A percentile compares a stretch with the other conserved stretches of the same genome.
Conservation (phyloP, 2,113 vertebrate species). For the Cacatua alba region DNA sequence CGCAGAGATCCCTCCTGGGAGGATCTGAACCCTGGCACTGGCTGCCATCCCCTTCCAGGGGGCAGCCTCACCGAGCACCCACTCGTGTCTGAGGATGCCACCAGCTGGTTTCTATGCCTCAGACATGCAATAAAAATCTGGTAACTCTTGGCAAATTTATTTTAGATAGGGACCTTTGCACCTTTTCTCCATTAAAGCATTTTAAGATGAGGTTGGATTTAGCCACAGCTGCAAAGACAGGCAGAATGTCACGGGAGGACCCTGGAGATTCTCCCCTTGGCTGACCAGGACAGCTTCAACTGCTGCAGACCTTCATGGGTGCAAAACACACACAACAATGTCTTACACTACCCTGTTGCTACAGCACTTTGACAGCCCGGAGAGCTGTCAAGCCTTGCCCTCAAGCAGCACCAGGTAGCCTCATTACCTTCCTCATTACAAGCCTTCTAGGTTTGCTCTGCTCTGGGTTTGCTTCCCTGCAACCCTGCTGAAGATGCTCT, state of each 20-base stretch:
- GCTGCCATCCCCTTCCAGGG: background rate
- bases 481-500: background rate
- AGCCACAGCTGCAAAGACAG: background rate
- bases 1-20: accelerated
- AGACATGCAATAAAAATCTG: background rate
- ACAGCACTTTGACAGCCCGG: background rate
- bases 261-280: background rate
- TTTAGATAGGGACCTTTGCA: background rate
- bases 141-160: background rate
- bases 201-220: background rate
- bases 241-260: background rate
- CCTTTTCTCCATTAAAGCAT: background rate
- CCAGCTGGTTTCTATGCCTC: background rate
- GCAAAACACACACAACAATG: background rate
- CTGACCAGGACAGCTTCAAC: background rate
- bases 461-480: background rate
- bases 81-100: background rate
- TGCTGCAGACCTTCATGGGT: accelerated
- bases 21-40: background rate
- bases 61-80: accelerated
- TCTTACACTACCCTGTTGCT: background rate
- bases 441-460: background rate
- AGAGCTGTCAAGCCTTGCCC: background rate
- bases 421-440: background rate
- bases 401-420: background rate